A percentile compares a stretch with the other conserved stretches of the same genome.
Evolutionary conservation across 2,888 invertebrate species (phyloP).

Genomic region (Drosophila multiciliata): DNA sequence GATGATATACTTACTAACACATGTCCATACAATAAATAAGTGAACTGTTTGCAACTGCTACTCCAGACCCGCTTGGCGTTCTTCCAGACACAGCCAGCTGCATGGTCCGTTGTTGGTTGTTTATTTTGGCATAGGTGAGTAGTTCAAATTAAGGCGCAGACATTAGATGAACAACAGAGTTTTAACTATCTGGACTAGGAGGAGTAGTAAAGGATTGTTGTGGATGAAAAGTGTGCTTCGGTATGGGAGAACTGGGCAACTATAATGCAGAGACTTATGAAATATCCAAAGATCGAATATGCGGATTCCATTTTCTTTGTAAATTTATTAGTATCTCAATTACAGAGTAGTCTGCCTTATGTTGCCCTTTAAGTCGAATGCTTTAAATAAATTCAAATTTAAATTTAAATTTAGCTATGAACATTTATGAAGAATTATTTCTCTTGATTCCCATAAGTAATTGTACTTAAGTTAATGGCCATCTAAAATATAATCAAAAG

Average conservation of each 20-base stretch:
- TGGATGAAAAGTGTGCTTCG: background rate
- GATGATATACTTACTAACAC: constrained; percentile 31
- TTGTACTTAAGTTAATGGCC: background rate
- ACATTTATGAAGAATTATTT: background rate
- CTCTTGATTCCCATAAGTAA: background rate
- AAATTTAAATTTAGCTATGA: background rate
- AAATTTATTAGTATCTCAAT: background rate
- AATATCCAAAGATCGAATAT: background rate
- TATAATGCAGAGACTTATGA: background rate
- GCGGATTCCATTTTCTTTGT: background rate
- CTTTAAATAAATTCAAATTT: background rate
- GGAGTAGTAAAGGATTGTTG: background rate
- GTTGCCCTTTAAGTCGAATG: background rate
- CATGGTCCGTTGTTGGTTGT: constrained; percentile 50
- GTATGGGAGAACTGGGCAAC: background rate
- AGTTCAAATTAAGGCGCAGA: constrained; percentile 62
- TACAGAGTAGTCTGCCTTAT: background rate
- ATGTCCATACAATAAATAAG: constrained; percentile 27
- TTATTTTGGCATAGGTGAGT: constrained; percentile 66
- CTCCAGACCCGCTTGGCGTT: constrained; percentile 10
- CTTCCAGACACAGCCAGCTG: constrained; percentile 39
- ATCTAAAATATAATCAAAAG: background rate
- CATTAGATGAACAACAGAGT: constrained; percentile 34
- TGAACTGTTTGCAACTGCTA: constrained; percentile 29
- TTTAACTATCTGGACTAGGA: constrained; percentile 6